Base-by-base conservation (phyloP, 2,888 invertebrate genomes). In the Eilema depressum region DNA sequence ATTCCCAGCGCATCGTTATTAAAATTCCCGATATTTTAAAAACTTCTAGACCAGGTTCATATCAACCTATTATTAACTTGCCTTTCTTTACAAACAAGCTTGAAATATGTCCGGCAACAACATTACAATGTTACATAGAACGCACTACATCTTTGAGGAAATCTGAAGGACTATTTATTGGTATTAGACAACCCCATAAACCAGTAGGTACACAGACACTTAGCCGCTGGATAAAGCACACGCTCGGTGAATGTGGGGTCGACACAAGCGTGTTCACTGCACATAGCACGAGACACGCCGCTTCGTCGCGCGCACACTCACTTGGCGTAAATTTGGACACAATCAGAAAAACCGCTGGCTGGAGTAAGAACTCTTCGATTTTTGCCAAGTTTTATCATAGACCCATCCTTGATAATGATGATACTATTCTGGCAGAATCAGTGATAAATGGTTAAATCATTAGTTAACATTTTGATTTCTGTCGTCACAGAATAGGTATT, bases 221-320 rank as follows among this genome's bases (percentile, higher is more conserved):
- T 10, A 60, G 61, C 26, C 61, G 30, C 61, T 61, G 61, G 33
- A 61, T 61, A 26, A 26, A 30, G 28, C 28, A 26, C 26, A 61
- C 33, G 20, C 61, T 61, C 53, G 53, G 53, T n/a, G 4, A 53
- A n/a, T 53, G 53, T n/a, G 53, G 53, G 53, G 53, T 53, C 53
- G 7, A 53, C 53, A 53, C 53, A 17, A 53, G 53, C n/a, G 53
- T 53, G 20, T 53, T 53, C 53, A 53, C 2, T 53, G 53, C 53
- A 53, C 53, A 53, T 7, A 53, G 17, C 53, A 20, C 20, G 53
- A 2, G 17, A 17, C 47, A 47, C 12, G 47, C 47, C 3, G 47
- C 47, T 3, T 17, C 47, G 47, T 47, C 47, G 47, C 47, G 47
- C 47, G 47, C 12, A 3, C 47, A 47, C 14, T 47, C 47, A 47